Evolutionary conservation across 2,888 invertebrate genomes (phyloP).

Genomic region (Apamea crenata): DNA sequence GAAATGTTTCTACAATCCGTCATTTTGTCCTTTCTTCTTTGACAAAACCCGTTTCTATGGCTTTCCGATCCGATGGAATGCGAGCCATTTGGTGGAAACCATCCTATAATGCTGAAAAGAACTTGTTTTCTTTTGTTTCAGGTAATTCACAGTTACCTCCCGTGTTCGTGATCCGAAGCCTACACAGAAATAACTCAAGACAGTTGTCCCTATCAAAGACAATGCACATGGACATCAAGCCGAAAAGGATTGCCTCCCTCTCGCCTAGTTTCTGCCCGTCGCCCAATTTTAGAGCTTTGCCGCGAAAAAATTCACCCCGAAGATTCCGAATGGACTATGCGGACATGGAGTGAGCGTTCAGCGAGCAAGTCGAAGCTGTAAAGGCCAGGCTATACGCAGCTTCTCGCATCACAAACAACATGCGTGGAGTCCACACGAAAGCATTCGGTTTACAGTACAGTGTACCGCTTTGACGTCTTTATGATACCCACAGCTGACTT

Average conservation of each 20-base stretch:
- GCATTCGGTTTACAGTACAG: background rate
- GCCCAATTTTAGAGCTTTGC: constrained; percentile 8
- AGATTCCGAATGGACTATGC: background rate
- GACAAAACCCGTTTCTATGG: too few relatives aligned
- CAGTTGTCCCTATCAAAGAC: constrained; percentile 55
- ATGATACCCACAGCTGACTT: background rate
- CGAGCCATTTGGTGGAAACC: too few relatives aligned
- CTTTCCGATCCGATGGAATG: too few relatives aligned
- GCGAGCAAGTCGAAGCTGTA: background rate
- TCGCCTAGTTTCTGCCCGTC: constrained; percentile 28
- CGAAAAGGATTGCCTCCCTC: constrained; percentile 1
- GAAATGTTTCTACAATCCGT: too few relatives aligned
- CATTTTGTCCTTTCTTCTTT: too few relatives aligned
- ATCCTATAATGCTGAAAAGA: background rate
- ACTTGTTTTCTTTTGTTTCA: constrained; percentile 2
- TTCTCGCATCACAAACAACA: background rate
- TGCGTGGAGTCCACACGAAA: background rate
- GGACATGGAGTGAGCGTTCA: background rate
- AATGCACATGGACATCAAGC: constrained; percentile 65
- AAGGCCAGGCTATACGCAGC: background rate
- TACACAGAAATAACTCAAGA: constrained; percentile 39
- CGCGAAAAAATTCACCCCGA: background rate
- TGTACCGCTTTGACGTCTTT: background rate
- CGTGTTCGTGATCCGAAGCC: constrained; percentile 39
- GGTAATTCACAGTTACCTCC: constrained; percentile 3